Percentiles rank a stretch among this genome's conserved stretches.
Evolutionary conservation across 2,888 invertebrate species (phyloP).

Genomic region (Ecliptopera silaceata): DNA sequence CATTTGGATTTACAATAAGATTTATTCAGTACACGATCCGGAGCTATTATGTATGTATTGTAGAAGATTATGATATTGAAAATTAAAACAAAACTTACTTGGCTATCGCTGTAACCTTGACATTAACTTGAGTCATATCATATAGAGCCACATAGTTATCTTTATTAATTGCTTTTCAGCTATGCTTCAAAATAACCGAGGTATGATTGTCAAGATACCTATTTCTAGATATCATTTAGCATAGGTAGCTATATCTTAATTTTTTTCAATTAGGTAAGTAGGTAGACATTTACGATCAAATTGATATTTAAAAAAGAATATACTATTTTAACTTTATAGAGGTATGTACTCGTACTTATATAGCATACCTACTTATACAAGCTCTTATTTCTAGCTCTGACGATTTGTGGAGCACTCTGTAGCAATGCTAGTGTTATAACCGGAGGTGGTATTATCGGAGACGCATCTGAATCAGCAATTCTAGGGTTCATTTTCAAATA

Average conservation of each 20-base stretch:
- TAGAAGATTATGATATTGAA: too few relatives aligned
- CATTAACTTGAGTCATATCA: too few relatives aligned
- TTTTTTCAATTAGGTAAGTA: too few relatives aligned
- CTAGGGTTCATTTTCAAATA: conserved; percentile 86
- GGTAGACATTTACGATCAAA: too few relatives aligned
- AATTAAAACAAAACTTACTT: not conserved
- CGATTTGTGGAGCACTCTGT: conserved; percentile 96
- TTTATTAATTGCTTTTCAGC: conserved; percentile 47
- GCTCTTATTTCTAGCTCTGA: conserved; percentile 82
- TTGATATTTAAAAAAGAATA: too few relatives aligned
- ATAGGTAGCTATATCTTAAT: too few relatives aligned
- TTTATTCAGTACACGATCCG: conserved; percentile 90
- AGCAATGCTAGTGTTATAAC: conserved; percentile 96
- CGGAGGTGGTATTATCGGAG: conserved; percentile 90
- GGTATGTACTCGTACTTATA: too few relatives aligned
- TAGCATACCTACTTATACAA: too few relatives aligned
- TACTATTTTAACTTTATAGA: too few relatives aligned
- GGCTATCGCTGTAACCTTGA: not conserved
- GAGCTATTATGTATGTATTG: conserved; percentile 53
- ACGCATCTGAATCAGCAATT: conserved; percentile 96
- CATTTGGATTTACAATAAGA: conserved; percentile 98
- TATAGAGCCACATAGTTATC: not conserved
- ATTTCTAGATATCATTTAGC: not conserved
- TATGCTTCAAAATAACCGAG: conserved; percentile 49
- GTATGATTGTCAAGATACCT: conserved; percentile 38